Base-by-base conservation (phyloP, 2,888 invertebrate genomes). In the Chloroclysta siterata region DNA sequence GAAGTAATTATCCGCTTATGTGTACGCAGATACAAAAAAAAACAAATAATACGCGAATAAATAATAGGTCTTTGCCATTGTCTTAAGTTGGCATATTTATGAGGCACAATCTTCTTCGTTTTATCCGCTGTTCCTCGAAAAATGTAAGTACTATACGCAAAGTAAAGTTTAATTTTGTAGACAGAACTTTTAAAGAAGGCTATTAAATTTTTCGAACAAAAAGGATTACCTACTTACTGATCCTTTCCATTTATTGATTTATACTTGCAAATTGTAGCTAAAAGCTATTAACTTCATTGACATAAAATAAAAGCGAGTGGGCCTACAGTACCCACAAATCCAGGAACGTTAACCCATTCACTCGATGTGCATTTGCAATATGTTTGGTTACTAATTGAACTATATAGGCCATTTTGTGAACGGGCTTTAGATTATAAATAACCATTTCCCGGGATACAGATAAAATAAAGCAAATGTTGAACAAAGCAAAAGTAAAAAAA, bases 1-100 rank as follows among this genome's bases (percentile, higher is more conserved):
- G 84, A 84, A 87, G 88, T 89, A 87, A 89, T 90, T 88, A 89
- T 85, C 79, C 74, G 77, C 71, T 77, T 80, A 78, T 81, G 79
- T 82, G 76, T 80, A 59, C 46, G 72, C 60, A 68, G 72, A 75
- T 73, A 74, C 72, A 73, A 65, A 79, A 78, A 76, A 73, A 69
- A 67, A 64, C 73, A 70, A 69, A 75, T 70, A 72, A 72, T 62
- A 58, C 36, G 36, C 41, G 42, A 53, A 60, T 63, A 62, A 59
- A 39, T 58, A 62, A 56, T 59, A 67, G 63, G 62, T 55, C 55
- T 66, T 65, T 63, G 69, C 62, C 50, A 44, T 60, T 66, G 57
- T 58, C 62, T 60, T 61, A 58, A 58, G 61, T 55, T 61, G 41
- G 41, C 47, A 58, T 42, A 58, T 64, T 66, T 56, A 66, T 63